Evolutionary conservation across 2,113 vertebrate genomes (phyloP).

Genomic region (Zosterops pallidus): DNA sequence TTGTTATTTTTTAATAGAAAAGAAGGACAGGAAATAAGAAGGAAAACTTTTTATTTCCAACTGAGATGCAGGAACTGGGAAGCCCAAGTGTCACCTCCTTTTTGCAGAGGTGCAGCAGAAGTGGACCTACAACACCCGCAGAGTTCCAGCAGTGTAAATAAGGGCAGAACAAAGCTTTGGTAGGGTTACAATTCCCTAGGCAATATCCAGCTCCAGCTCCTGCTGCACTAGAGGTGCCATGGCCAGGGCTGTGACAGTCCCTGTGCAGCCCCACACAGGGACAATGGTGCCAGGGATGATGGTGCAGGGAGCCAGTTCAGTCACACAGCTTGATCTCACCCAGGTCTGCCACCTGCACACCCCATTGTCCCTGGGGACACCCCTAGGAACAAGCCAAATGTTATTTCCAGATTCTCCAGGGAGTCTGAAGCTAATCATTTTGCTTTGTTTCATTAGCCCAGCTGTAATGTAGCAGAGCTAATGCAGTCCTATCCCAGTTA

Average conservation of each 20-base stretch:
- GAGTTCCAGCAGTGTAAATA: neutral
- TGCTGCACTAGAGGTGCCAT: neutral
- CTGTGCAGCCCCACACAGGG: neutral
- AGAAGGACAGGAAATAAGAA: neutral
- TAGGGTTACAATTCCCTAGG: neutral
- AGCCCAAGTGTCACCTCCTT: neutral
- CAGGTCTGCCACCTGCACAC: neutral
- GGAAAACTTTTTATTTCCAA: neutral
- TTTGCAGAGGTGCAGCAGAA: neutral
- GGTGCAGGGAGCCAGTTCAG: accelerated
- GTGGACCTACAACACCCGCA: too few relatives aligned
- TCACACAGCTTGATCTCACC: neutral
- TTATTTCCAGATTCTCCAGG: constrained; percentile 8
- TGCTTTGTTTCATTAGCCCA: constrained; percentile 74
- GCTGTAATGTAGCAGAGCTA: constrained; percentile 74
- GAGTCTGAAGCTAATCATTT: constrained; percentile 54
- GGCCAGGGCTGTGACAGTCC: neutral
- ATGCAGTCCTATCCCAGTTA: constrained; percentile 61
- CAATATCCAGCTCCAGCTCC: neutral
- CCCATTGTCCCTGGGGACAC: neutral
- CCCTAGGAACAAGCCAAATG: neutral
- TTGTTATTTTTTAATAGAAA: too few relatives aligned
- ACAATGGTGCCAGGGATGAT: accelerated
- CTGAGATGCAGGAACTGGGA: neutral
- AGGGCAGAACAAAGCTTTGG: neutral